Evolutionary conservation across 2,888 invertebrate species (phyloP).

Genomic region (Deilephila porcellus): DNA sequence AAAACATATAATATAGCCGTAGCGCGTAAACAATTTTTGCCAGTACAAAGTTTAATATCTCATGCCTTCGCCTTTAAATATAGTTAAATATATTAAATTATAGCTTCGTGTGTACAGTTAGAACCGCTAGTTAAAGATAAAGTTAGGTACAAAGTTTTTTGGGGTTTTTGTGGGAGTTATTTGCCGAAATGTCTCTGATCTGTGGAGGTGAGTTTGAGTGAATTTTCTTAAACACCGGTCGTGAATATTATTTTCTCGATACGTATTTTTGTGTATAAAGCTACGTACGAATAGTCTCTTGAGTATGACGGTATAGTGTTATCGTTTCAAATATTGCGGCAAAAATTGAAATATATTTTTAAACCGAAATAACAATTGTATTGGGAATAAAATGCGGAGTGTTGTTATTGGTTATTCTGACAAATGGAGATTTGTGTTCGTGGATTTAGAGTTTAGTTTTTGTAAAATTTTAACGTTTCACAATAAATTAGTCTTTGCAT

Average conservation of each 20-base stretch:
- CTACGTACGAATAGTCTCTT: no score
- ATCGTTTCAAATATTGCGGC: neutral
- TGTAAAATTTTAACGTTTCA: neutral
- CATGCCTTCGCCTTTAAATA: slow-evolving; percentile 75
- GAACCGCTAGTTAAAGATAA: slow-evolving; percentile 71
- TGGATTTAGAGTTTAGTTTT: neutral
- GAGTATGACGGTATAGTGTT: neutral
- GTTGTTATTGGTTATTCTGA: slow-evolving; percentile 2
- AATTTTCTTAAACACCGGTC: neutral
- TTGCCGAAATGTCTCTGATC: slow-evolving; percentile 74
- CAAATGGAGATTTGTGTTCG: neutral
- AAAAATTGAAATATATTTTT: neutral
- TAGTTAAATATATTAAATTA: slow-evolving; percentile 25
- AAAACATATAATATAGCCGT: slow-evolving; percentile 51
- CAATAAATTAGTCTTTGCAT: neutral
- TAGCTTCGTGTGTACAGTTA: slow-evolving; percentile 67
- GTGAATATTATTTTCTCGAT: neutral
- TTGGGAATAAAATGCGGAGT: neutral
- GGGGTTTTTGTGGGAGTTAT: slow-evolving; percentile 53
- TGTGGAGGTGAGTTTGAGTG: slow-evolving; percentile 80
- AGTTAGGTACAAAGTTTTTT: slow-evolving; percentile 45
- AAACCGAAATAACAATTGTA: neutral
- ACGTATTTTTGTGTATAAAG: no score
- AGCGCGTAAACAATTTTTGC: slow-evolving; percentile 64
- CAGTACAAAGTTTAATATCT: slow-evolving; percentile 80